These are phyloP conservation scores for Rhegmatorhina hoffmannsi DNA, from an alignment of 2,113 vertebrate species.

Conservation along the genomic window DNA sequence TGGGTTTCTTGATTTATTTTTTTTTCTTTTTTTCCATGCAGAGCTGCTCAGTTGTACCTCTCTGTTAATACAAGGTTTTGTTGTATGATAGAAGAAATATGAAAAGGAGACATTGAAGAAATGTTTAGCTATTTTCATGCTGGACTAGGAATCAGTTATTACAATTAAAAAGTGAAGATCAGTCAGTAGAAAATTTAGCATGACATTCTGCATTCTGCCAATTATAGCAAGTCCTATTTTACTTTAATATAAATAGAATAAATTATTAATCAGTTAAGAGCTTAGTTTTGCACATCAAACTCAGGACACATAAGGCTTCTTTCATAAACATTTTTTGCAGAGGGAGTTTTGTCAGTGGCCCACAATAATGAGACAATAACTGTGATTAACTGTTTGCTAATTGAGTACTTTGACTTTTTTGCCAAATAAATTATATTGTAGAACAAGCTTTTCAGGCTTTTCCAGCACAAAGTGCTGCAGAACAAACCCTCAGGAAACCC, in stretches of 20 bases:
- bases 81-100: not conserved
- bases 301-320: not conserved
- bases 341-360: not conserved
- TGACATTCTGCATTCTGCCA: not conserved
- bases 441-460: constrained; percentile 6
- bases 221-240: not conserved
- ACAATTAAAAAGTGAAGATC: not conserved
- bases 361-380: not conserved
- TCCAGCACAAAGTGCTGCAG: not conserved
- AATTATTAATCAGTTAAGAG: not conserved
- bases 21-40: not conserved
- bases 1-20: not conserved
- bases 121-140: not conserved
- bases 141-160: not conserved
- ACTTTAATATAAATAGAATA: not conserved
- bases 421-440: not conserved
- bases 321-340: not conserved
- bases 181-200: not conserved
- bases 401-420: constrained; percentile 8
- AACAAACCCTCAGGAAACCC: not conserved
- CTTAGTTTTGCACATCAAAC: not conserved
- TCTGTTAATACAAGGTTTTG: not conserved
- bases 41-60: not conserved
- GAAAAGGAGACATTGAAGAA: not conserved
- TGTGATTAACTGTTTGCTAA: constrained; percentile 22